Conservation (phyloP, 2,797 vertebrate species). For the Diplodus puntazzo region DNA sequence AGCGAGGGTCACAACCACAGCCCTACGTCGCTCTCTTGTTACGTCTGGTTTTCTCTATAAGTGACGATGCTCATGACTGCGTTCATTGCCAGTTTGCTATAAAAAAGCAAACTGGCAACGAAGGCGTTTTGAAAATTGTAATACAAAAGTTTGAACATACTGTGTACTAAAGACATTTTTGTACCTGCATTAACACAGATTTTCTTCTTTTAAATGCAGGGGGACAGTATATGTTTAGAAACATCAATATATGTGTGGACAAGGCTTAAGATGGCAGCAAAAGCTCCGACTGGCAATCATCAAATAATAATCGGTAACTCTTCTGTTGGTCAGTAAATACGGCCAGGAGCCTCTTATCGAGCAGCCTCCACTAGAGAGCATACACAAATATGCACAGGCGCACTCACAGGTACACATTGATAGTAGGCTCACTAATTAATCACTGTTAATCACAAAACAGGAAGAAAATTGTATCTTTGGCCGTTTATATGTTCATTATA, state of each 20-base stretch:
- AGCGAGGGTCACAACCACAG: conserved; percentile 28
- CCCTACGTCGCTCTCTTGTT: conserved; percentile 18
- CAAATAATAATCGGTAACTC: conserved; percentile 25
- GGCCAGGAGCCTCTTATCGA: conserved; percentile 28
- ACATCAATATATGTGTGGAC: no score
- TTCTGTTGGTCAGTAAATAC: conserved; percentile 45
- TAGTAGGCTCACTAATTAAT: conserved; percentile 29
- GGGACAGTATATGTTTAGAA: no score
- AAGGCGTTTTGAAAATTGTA: no score
- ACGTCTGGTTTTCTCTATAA: not conserved
- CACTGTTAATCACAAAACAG: conserved; percentile 9
- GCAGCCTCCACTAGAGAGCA: conserved; percentile 6
- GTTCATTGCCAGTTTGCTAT: not conserved
- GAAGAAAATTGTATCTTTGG: conserved; percentile 19
- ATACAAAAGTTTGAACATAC: not conserved
- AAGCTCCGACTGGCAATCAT: not conserved
- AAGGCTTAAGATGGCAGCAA: not conserved
- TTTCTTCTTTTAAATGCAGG: no score
- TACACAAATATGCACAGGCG: not conserved
- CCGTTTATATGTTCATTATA: conserved; percentile 21
- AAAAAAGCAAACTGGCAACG: not conserved
- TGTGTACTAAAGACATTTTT: not conserved
- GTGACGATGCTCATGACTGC: not conserved
- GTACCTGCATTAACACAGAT: not conserved
- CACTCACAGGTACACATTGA: not conserved